Conservation (phyloP, 2,797 vertebrate species). For the Enteromius anoplus region DNA sequence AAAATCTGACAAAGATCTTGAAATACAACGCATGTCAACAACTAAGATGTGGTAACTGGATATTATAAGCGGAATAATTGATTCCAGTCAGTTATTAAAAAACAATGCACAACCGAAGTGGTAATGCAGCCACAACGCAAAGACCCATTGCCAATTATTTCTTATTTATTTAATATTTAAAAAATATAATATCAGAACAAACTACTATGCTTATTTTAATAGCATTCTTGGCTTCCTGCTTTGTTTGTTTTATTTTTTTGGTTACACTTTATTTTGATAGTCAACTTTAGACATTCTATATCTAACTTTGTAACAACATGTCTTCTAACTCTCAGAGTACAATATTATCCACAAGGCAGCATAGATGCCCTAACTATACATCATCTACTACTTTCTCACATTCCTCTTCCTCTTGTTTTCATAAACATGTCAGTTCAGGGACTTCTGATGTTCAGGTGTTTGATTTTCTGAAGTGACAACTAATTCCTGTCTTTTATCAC, state of each 20-base stretch:
- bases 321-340: no score
- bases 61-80: background rate
- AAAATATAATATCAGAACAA: background rate
- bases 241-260: no score
- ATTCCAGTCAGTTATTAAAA: background rate
- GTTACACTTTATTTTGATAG: no score
- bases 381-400: slow-evolving; percentile 46
- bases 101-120: background rate
- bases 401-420: slow-evolving; percentile 65
- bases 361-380: background rate
- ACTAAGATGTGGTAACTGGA: background rate
- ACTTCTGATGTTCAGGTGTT: slow-evolving; percentile 39
- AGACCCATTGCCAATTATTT: background rate
- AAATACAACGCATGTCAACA: background rate
- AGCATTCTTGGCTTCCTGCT: background rate
- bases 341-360: background rate
- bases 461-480: slow-evolving; percentile 20
- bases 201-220: background rate
- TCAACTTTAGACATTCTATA: no score
- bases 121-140: background rate
- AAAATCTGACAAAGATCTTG: background rate
- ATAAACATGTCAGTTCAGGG: slow-evolving; percentile 41
- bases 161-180: background rate
- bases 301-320: no score
- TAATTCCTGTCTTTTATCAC: slow-evolving; percentile 71